Evolutionary conservation across 2,888 invertebrate species (phyloP).

Genomic region (Galerucella calmariensis): DNA sequence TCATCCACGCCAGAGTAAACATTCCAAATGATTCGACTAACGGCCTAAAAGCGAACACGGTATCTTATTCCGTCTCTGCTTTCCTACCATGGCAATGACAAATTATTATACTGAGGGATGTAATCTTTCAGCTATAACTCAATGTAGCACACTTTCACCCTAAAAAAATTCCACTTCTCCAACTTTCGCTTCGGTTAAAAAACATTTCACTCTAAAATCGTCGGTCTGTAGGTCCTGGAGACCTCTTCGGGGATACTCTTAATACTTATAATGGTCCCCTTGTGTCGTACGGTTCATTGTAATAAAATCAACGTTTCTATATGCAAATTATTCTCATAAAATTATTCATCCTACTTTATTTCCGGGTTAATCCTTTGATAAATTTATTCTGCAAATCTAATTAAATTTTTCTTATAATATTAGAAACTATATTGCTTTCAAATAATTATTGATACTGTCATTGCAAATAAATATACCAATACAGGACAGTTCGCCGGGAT

Average conservation of each 20-base stretch:
- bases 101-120: constrained; percentile 39
- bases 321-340: not conserved
- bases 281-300: not conserved
- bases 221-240: constrained; percentile 5
- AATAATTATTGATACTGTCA: too few species aligned
- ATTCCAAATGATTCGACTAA: not conserved
- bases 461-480: too few species aligned
- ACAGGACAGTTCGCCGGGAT: too few species aligned
- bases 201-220: constrained; percentile 25
- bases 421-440: too few species aligned
- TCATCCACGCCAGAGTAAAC: not conserved
- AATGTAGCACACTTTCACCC: constrained; percentile 35
- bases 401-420: not conserved
- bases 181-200: constrained; percentile 28
- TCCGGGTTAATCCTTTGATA: not conserved
- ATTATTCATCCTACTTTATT: not conserved
- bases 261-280: constrained; percentile 2
- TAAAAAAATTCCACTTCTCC: constrained; percentile 29
- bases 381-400: not conserved
- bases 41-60: not conserved
- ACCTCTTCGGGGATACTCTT: constrained; percentile 18
- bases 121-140: constrained; percentile 39
- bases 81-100: constrained; percentile 26
- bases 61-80: constrained; percentile 2
- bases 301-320: not conserved